Evolutionary conservation across 2,797 vertebrate genomes (phyloP).

Genomic region (Enoplosus armatus): DNA sequence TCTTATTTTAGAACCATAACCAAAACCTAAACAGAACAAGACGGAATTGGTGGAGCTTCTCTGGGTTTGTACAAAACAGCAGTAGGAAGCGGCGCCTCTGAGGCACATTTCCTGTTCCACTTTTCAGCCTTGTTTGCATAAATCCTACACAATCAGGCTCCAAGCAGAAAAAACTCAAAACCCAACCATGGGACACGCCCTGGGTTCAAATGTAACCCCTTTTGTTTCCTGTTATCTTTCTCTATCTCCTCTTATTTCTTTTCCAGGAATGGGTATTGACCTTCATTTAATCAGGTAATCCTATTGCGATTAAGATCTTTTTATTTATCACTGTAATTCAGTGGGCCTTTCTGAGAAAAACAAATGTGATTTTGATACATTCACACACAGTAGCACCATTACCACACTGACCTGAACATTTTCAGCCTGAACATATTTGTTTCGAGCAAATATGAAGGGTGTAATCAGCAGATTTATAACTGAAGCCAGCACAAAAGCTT

Average conservation of each 20-base stretch:
- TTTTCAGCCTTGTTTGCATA: conserved; percentile 54
- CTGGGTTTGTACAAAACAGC: background rate
- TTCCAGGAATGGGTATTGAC: conserved; percentile 11
- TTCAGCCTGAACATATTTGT: background rate
- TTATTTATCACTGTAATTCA: conserved; percentile 16
- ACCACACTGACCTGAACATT: background rate
- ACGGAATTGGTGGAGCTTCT: background rate
- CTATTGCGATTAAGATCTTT: background rate
- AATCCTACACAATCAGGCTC: conserved; percentile 16
- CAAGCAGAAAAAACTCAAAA: conserved; percentile 15
- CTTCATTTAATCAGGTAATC: conserved; percentile 1
- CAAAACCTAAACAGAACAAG: background rate
- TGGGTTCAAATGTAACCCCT: conserved; percentile 20
- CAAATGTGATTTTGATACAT: background rate
- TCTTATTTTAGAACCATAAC: conserved; percentile 5
- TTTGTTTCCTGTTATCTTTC: conserved; percentile 16
- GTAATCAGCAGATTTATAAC: conserved; percentile 8
- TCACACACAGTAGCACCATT: background rate
- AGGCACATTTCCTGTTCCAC: conserved; percentile 27
- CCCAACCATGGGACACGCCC: background rate
- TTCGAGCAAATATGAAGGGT: background rate
- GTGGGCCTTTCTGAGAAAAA: background rate
- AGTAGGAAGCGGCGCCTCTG: background rate
- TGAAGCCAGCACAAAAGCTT: conserved; percentile 10
- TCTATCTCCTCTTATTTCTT: background rate